Evolutionary conservation across 2,113 vertebrate species (phyloP).

Genomic region (Oryzias celebensis): DNA sequence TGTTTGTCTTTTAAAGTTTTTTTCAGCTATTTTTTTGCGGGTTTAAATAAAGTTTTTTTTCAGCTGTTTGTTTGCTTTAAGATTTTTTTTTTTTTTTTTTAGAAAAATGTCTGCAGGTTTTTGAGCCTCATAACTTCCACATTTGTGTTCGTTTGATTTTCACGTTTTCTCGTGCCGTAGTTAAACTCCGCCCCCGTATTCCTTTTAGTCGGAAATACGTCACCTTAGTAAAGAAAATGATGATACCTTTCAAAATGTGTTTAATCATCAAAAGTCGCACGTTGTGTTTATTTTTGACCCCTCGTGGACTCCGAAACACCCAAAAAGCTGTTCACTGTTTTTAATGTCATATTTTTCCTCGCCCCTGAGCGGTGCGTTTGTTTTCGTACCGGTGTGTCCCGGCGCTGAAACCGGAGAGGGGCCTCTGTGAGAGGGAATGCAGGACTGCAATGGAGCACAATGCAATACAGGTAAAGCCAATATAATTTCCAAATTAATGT

Average conservation of each 20-base stretch:
- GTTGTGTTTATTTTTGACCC: slow-evolving; percentile 77
- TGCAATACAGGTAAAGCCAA: slow-evolving; percentile 80
- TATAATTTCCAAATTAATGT: slow-evolving; percentile 53
- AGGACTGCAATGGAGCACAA: slow-evolving; percentile 84
- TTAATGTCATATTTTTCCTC: slow-evolving; percentile 46
- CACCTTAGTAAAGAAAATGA: slow-evolving; percentile 40
- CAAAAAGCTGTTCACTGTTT: no score
- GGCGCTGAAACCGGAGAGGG: slow-evolving; percentile 82
- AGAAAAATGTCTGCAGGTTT: no score
- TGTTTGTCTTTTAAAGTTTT: no score
- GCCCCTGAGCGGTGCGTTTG: slow-evolving; percentile 64
- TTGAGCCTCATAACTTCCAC: neutral
- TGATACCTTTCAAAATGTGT: slow-evolving; percentile 43
- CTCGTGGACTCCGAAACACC: slow-evolving; percentile 71
- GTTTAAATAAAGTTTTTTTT: no score
- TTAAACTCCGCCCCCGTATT: slow-evolving; percentile 40
- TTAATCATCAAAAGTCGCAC: slow-evolving; percentile 64
- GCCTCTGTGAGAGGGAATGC: slow-evolving; percentile 80
- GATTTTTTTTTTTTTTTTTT: no score
- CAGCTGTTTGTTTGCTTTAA: no score
- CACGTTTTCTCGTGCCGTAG: neutral
- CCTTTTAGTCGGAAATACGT: slow-evolving; percentile 57
- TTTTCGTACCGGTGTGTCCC: slow-evolving; percentile 80
- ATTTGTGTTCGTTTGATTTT: slow-evolving; percentile 1
- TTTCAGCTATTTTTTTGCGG: no score